Percentiles rank a stretch among this genome's conserved stretches.
Conservation (phyloP, 2,113 vertebrate species). For the Cebidichthys violaceus region DNA sequence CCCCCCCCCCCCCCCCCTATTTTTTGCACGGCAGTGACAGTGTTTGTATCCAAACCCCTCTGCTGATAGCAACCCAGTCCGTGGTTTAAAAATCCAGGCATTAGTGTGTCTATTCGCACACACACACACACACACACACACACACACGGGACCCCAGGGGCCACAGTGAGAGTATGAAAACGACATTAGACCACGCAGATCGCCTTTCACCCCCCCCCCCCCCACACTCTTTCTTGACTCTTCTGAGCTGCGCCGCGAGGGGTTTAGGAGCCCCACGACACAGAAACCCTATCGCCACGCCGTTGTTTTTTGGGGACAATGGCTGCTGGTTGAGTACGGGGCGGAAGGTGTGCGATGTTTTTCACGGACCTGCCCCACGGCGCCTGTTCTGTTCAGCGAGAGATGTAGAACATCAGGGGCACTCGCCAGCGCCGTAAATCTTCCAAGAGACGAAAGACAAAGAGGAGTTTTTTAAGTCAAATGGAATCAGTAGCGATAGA, state of each 20-base stretch:
- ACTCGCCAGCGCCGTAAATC: constrained; percentile 34
- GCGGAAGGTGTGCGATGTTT: constrained; percentile 64
- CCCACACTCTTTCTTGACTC: constrained; percentile 38
- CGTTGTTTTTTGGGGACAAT: constrained; percentile 80
- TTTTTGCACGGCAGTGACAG: neutral
- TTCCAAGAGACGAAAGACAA: neutral
- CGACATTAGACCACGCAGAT: constrained; percentile 75
- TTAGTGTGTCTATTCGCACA: constrained; percentile 56
- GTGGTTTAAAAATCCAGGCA: constrained; percentile 45
- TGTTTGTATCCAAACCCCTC: constrained; percentile 32
- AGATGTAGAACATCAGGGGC: constrained; percentile 56
- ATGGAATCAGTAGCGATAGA: neutral
- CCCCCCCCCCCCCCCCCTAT: too few relatives aligned
- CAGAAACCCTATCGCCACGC: constrained; percentile 72
- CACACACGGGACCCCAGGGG: constrained; percentile 55
- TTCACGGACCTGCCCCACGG: constrained; percentile 53
- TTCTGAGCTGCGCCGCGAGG: constrained; percentile 62
- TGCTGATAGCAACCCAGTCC: constrained; percentile 36
- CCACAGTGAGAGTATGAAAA: constrained; percentile 65
- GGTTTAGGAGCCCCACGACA: constrained; percentile 48
- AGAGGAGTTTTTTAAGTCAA: neutral
- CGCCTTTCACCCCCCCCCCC: constrained; percentile 72
- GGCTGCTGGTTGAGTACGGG: constrained; percentile 64
- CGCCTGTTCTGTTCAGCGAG: constrained; percentile 56
- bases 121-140: constrained; percentile 46